Conservation (phyloP, 2,113 vertebrate genomes). For the Haemorhous mexicanus region DNA sequence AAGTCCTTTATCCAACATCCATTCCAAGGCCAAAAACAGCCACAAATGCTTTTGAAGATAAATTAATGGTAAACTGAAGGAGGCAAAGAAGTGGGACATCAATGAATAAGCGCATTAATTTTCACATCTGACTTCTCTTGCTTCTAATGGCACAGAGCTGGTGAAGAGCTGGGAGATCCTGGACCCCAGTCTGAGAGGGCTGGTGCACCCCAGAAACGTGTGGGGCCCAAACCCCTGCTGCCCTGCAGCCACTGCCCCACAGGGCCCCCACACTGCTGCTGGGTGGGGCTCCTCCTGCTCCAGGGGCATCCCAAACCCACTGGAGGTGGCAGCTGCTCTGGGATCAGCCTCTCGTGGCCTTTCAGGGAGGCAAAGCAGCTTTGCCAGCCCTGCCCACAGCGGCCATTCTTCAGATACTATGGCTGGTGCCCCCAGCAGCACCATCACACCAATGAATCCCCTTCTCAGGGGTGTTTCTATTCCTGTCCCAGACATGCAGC, state of each 20-base stretch:
- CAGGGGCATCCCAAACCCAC: background rate
- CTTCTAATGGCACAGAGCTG: background rate
- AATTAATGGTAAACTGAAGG: background rate
- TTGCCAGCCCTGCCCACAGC: background rate
- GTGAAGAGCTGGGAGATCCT: background rate
- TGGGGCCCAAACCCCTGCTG: background rate
- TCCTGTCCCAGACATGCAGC: background rate
- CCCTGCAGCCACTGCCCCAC: background rate
- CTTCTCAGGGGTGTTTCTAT: background rate
- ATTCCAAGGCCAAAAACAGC: background rate
- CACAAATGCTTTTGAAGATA: background rate
- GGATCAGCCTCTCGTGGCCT: background rate
- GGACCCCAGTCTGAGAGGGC: background rate
- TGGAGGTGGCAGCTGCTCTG: background rate
- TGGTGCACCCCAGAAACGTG: background rate
- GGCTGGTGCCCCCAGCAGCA: background rate
- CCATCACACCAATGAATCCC: background rate
- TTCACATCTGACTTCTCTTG: background rate
- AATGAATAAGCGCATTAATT: background rate
- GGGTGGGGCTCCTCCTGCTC: background rate
- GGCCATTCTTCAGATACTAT: background rate
- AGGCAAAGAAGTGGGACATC: background rate
- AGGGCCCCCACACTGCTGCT: background rate
- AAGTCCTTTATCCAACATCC: background rate
- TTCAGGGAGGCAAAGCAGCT: background rate